Evolutionary conservation across 1,140 invertebrate genomes (phyloP), one percentile per base, ranked within the genome.

Genomic region (Metopolophium dirhodum): DNA sequence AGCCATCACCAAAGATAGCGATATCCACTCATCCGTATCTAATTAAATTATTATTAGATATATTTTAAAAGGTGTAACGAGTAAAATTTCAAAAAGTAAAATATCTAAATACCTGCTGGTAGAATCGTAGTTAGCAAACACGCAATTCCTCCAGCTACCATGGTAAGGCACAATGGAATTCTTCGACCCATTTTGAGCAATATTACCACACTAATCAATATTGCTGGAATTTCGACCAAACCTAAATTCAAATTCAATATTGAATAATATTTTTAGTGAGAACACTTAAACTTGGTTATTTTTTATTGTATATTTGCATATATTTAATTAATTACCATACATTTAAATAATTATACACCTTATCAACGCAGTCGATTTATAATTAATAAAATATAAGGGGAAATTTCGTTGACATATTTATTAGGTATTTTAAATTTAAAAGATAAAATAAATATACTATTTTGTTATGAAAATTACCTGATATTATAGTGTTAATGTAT

Each of bases 151-250:
- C 96, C 96, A n/a, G 96, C 95, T 37, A 97, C 94, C 94, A 97
- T 96, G 20, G 96, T 96, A 45, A 96, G 95, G 92, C 96, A 96
- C 93, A 97, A 96, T 0, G 97, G 97, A 95, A 96, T 96, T 94
- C 97, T 96, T 94, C 97, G 96, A 41, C 97, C 97, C 93, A 96
- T 96, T 95, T 97, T 97, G 86, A 97, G 95, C 57, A 97, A 95
- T 94, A 97, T 96, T 20, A 96, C 96, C 94, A 97, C 97, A 94
- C 97, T 97, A 68, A 97, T 95, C 20, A 96, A 97, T 94, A 97
- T 97, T 20, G 97, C 97, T 82, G 97, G 97, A 89, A 97, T 95
- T 95, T 97, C 97, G 37, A 97, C 97, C 88, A 96, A 95, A 93
- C 97, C 97, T 94, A 96, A 95, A 94, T 86, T 45, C 41, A 41